Evolutionary conservation across 1,140 invertebrate genomes (phyloP).

Genomic region (Geopemphigus sp.): DNA sequence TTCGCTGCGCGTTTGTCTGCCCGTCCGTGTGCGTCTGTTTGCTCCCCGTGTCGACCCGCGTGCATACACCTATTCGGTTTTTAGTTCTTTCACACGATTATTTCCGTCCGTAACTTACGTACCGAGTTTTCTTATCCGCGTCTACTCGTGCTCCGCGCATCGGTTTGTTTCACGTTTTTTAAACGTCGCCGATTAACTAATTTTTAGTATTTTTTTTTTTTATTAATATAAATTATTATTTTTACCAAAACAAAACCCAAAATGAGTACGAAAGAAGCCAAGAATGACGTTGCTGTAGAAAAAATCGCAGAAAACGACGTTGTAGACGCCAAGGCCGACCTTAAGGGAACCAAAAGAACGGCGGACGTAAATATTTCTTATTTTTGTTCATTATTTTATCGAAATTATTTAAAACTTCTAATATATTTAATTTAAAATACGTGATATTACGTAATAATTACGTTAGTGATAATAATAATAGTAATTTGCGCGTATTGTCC

Average conservation of each 20-base stretch:
- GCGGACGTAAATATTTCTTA: constrained; percentile 70
- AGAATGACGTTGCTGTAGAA: constrained; percentile 75
- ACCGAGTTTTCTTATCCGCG: not conserved
- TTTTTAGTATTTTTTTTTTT: not conserved
- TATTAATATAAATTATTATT: constrained; percentile 9
- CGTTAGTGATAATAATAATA: too few species aligned
- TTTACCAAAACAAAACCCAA: constrained; percentile 54
- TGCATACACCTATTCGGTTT: constrained; percentile 25
- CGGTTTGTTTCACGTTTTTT: not conserved
- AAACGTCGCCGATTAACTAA: not conserved
- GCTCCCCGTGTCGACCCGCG: constrained; percentile 35
- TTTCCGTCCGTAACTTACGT: constrained; percentile 53
- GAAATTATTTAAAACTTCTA: too few species aligned
- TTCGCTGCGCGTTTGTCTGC: constrained; percentile 34
- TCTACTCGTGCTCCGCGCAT: not conserved
- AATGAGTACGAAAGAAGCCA: constrained; percentile 83
- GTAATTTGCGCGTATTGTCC: too few species aligned
- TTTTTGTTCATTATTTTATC: not conserved
- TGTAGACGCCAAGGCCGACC: constrained; percentile 71
- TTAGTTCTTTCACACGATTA: constrained; percentile 53
- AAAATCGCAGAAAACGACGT: constrained; percentile 72
- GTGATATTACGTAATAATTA: too few species aligned
- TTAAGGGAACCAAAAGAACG: constrained; percentile 82
- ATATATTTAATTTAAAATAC: too few species aligned
- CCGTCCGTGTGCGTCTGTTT: constrained; percentile 34